phyloP scores from a whole-genome alignment of 2,888 invertebrate genomes.

The Parelbella ahira region DNA sequence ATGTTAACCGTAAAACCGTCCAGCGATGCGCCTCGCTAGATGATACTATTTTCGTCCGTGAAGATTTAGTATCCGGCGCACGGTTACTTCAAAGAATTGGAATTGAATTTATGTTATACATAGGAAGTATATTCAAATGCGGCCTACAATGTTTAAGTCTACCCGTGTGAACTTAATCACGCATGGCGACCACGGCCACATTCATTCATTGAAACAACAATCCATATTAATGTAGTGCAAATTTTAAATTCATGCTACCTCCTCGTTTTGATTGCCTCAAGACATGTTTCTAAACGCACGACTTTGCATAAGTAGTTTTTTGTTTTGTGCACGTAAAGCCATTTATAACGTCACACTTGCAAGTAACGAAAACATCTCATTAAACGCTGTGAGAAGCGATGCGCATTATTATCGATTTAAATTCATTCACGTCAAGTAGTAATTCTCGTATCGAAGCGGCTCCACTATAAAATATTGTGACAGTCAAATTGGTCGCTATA shows the following conservation, averaged over 20 bases:
- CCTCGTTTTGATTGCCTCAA: conserved; percentile 68
- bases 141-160: conserved; percentile 73
- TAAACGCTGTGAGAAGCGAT: conserved; percentile 46
- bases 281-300: conserved; percentile 72
- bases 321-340: conserved; percentile 66
- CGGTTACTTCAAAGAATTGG: conserved; percentile 74
- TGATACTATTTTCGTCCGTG: conserved; percentile 64
- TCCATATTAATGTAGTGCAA: conserved; percentile 80
- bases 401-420: too few species aligned
- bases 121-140: conserved; percentile 79
- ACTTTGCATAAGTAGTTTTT: conserved; percentile 75
- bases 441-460: too few species aligned
- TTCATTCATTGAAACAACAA: conserved; percentile 79
- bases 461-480: conserved; percentile 4
- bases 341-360: conserved; percentile 66
- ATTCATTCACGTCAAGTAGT: too few species aligned
- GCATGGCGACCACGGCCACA: conserved; percentile 74
- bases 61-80: conserved; percentile 69
- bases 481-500: background rate
- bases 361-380: conserved; percentile 56
- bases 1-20: too few species aligned
- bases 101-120: conserved; percentile 74
- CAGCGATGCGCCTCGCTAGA: conserved; percentile 61
- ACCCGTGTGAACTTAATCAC: conserved; percentile 79
- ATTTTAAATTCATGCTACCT: conserved; percentile 77